Base-by-base conservation (phyloP, 2,797 vertebrate genomes). In the Propithecus perrieri region DNA sequence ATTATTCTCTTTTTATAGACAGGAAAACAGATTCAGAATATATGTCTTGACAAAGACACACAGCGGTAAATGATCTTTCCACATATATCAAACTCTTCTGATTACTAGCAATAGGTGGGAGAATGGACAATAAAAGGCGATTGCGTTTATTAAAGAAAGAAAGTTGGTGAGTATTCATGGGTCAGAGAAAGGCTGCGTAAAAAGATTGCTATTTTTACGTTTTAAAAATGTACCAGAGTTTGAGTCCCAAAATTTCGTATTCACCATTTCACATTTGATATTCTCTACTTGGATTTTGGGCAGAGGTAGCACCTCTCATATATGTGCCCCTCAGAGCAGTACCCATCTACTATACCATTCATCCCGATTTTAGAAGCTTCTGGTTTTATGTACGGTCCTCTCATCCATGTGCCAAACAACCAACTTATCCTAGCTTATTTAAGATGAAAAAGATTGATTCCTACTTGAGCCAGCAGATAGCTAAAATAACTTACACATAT, bases 381-480 rank as follows among this genome's bases (percentile, higher is more conserved):
- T 91, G 55, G 55, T 90, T 97, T 88, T 86, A 72, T 46, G 91
- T 93, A 59, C 33, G 28, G 50, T 67, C 8, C 38, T 80, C 17
- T 79, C 8, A 72, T 75, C 30, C 43, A 13, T n/a, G 11, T 55
- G 28, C 10, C 88, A 96, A 63, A 22, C 48, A 90, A 4, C 11
- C 30, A 93, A 63, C 7, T 88, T 84, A 17, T 43, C 76, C 48
- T 95, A 33, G 28, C 13, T 96, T 87, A 95, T 81, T 91, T 88
- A 92, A 85, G 30, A 7, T 87, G 48, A 85, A 59, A 93, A 88
- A 12, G 6, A 11, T 26, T 17, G 61, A 72, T 69, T 81, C 33
- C n/a, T 80, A 57, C 53, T 26, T 65, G 15, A 96, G 33, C 4
- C n/a, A 72, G 15, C 13, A 81, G n/a, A 76, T 33, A 94, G 33